Percentiles rank a stretch among this genome's conserved stretches.
Evolutionary conservation across 2,888 invertebrate species (phyloP).

Genomic region (Drepanosiphum platanoidis): DNA sequence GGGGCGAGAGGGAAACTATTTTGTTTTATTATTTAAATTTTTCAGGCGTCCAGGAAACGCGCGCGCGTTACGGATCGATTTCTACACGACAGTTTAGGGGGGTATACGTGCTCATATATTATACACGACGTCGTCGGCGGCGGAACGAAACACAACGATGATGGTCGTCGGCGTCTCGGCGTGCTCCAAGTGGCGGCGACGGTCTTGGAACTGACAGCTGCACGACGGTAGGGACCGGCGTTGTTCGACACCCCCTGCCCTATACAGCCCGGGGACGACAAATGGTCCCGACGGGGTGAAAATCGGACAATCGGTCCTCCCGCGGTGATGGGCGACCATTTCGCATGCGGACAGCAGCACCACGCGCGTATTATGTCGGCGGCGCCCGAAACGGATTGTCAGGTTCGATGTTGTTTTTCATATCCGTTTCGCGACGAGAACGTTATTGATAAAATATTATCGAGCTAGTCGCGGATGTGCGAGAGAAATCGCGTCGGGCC

Average conservation of each 20-base stretch:
- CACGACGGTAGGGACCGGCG: background rate
- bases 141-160: background rate
- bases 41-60: background rate
- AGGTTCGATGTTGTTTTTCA: no score
- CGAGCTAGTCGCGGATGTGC: no score
- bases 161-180: background rate
- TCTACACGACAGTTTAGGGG: background rate
- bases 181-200: background rate
- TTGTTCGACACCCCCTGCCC: no score
- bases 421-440: no score
- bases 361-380: no score
- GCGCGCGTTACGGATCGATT: background rate
- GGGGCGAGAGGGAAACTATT: background rate
- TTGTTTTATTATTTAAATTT: conserved; percentile 1
- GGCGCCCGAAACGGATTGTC: background rate
- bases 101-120: background rate
- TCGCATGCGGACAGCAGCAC: background rate
- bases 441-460: no score
- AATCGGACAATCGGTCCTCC: background rate
- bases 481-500: no score
- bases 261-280: no score
- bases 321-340: background rate
- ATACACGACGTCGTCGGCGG: background rate
- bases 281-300: background rate
- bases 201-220: background rate